Evolutionary conservation across 2,888 invertebrate species (phyloP), one percentile per base, ranked within the genome.

Genomic region (Blastobasis lacticolella): DNA sequence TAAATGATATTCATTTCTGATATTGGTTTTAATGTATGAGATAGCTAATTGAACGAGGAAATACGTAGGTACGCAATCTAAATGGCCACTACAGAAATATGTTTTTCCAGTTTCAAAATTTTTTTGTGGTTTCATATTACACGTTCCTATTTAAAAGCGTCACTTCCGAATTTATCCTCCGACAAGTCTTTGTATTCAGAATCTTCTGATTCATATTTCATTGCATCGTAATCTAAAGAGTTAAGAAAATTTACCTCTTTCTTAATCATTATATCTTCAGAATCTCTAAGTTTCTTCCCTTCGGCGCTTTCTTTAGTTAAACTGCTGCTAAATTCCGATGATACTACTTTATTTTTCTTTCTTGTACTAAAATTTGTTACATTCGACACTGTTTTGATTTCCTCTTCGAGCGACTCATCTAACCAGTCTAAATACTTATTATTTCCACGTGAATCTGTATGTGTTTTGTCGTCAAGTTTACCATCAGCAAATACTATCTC

Each of bases 171-270:
- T 23, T 23, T 44, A 5, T 10, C 44, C 2, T 38, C 47, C 9
- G 23, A 40, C 8, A 23, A 5, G 1, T 75, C 72, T 48, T 72
- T 79, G 0, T 70, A 68, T 4, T 71, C 73, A 0, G 64, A 53
- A 1, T 71, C 72, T 4, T 72, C 73, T 7, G 62, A 45, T 1
- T 73, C 71, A 1, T 60, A 45, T 54, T 61, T 73, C 8, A 75
- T 78, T 3, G 72, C 75, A 1, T 67, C 77, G 49, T 84, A 80
- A 52, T 84, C 84, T 8, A 81, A 60, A 2, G 78, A 80, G 58
- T 78, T 79, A 1, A 81, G 54, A 6, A 81, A 64, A 56, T 73
- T 67, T 59, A 72, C 68, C 51, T 80, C 71, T 50, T 81, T 81
- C 23, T 66, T 69, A 6, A 61, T 51, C 58, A 77, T 65, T 1